A percentile compares a stretch with the other conserved stretches of the same genome.
Conservation (phyloP, 2,113 vertebrate species). For the Gracilinanus agilis region DNA sequence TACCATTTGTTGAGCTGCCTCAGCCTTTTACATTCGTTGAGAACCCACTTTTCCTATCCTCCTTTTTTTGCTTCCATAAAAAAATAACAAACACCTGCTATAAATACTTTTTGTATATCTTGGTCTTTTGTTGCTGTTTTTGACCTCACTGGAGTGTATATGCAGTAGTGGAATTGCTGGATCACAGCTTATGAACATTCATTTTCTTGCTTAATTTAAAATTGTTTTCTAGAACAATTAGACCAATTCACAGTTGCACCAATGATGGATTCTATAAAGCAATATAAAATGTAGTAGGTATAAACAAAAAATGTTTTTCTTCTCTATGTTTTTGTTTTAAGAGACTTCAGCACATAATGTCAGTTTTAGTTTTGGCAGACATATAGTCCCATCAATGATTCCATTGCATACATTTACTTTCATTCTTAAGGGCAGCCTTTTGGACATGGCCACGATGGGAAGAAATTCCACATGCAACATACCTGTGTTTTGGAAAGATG, state of each 20-base stretch:
- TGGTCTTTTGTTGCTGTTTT: not conserved
- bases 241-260: not conserved
- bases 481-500: slow-evolving; percentile 31
- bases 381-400: not conserved
- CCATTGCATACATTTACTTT: slow-evolving; percentile 17
- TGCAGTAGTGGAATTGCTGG: not conserved
- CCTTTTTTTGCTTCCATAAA: not conserved
- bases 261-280: not conserved
- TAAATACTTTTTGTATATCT: not conserved
- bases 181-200: not conserved
- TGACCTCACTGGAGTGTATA: not conserved
- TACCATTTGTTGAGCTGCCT: not conserved
- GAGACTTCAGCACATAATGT: not conserved
- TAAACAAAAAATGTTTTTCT: not conserved
- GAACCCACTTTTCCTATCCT: not conserved
- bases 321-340: not conserved
- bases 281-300: not conserved
- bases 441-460: not conserved
- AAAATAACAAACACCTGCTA: not conserved
- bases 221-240: not conserved
- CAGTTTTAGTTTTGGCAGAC: not conserved
- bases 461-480: slow-evolving; percentile 6
- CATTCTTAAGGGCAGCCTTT: slow-evolving; percentile 20
- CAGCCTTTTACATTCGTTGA: not conserved
- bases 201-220: not conserved